Evolutionary conservation across 1,140 invertebrate genomes (phyloP).

Genomic region (Holotrichia oblita): DNA sequence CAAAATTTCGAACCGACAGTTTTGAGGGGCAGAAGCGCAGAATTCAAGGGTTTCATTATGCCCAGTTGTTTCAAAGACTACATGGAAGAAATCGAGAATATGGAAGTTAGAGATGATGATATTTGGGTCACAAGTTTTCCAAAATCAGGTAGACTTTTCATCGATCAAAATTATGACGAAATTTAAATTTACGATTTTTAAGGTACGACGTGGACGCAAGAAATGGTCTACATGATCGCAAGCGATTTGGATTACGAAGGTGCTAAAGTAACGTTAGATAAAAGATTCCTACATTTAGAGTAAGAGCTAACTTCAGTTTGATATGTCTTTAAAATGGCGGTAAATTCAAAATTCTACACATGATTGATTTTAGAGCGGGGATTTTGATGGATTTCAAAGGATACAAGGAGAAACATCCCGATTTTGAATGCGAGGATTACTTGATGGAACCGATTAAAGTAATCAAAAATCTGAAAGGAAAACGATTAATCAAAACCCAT

Average conservation of each 20-base stretch:
- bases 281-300: slow-evolving; percentile 59
- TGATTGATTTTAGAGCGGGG: not conserved
- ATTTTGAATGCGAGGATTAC: slow-evolving; percentile 8
- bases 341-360: not conserved
- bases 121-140: slow-evolving; percentile 21
- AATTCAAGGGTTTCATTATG: not conserved
- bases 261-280: slow-evolving; percentile 72
- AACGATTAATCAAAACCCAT: slow-evolving; percentile 71
- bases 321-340: no score
- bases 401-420: not conserved
- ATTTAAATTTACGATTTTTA: not conserved
- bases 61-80: not conserved
- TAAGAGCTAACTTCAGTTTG: slow-evolving; percentile 44
- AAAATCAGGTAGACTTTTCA: slow-evolving; percentile 22
- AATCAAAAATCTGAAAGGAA: not conserved
- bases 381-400: slow-evolving; percentile 19
- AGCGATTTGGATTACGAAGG: slow-evolving; percentile 81
- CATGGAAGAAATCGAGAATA: slow-evolving; percentile 5
- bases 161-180: not conserved
- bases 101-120: slow-evolving; percentile 35
- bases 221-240: slow-evolving; percentile 87
- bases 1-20: not conserved
- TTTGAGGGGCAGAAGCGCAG: not conserved
- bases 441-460: not conserved
- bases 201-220: slow-evolving; percentile 90